Evolutionary conservation across 2,113 vertebrate genomes (phyloP), one percentile per base, ranked within the genome.

Genomic region (Cavia porcellus): DNA sequence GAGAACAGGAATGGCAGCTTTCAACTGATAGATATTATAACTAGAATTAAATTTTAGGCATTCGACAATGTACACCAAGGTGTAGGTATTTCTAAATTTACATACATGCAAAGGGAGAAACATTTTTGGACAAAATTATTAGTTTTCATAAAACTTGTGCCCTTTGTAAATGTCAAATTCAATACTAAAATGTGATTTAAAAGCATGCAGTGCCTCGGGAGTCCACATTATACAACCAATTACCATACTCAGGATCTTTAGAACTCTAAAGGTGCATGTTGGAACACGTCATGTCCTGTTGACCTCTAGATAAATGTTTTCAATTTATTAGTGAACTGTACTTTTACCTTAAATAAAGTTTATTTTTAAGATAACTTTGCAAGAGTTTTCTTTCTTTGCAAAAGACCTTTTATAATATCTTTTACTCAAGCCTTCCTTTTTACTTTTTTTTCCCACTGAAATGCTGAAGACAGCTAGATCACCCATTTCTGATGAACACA

Each of bases 341-440:
- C 57, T 70, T 84, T 95, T 93, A 86, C 66, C 66, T 97, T 92
- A 74, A 97, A 97, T 98, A 97, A 98, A 95, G 35, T 95, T 96
- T 97, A 97, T 97, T 97, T 98, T 97, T 94, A 45, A 96, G 75
- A 89, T 88, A 57, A 52, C 5, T 77, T 85, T 87, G 35, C 38
- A 47, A 83, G 62, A 22, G 80, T 96, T 94, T 95, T 25, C 17
- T 95, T 97, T 95, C 59, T 84, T 42, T 89, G 50, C 50, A 52
- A 79, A 52, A 52, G 32, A 80, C 47, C 6, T 81, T 89, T 94
- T 64, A 22, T 17, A 74, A 62, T 82, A 50, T 20, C 17, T 89
- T 83, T 82, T 45, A 6, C 57, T 93, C 62, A 64, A 20, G 15
- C 86, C 4, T 20, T 59, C 79, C 22, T 83, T 72, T 32, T 38